These are phyloP conservation scores for Mohoua ochrocephala DNA, from an alignment of 2,113 vertebrate species.

Conservation along the genomic window DNA sequence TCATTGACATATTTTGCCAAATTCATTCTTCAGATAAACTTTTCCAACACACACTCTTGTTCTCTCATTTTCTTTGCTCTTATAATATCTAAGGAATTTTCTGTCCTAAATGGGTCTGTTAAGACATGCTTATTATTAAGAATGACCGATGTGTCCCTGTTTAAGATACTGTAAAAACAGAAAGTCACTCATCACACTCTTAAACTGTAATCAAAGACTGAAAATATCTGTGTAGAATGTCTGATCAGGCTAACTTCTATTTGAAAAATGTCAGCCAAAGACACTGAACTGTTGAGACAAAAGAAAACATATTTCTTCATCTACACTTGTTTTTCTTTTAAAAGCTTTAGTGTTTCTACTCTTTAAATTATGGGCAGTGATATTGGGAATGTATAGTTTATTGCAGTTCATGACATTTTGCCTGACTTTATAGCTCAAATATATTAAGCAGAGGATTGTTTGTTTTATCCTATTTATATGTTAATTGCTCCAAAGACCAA, in stretches of 20 bases:
- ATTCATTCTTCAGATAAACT: neutral
- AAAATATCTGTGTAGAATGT: neutral
- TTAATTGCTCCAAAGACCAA: neutral
- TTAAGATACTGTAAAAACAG: neutral
- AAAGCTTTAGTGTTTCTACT: neutral
- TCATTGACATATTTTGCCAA: neutral
- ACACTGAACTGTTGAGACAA: neutral
- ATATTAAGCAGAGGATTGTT: neutral
- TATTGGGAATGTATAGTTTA: neutral
- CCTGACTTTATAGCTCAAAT: neutral
- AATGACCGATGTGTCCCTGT: neutral
- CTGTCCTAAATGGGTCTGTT: neutral
- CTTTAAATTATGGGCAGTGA: neutral
- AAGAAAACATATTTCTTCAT: neutral
- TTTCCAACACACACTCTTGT: neutral
- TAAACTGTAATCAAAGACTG: neutral
- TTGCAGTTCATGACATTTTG: neutral
- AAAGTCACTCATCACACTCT: neutral
- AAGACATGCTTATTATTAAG: neutral
- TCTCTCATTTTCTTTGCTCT: neutral
- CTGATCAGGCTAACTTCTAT: neutral
- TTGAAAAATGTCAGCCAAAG: neutral
- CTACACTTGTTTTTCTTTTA: neutral
- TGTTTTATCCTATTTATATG: neutral
- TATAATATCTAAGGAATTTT: neutral